Percentiles rank a stretch among this genome's conserved stretches.
These are phyloP conservation scores for Acheta domesticus DNA, from an alignment of 2,888 invertebrate genomes.

Conservation along the genomic window DNA sequence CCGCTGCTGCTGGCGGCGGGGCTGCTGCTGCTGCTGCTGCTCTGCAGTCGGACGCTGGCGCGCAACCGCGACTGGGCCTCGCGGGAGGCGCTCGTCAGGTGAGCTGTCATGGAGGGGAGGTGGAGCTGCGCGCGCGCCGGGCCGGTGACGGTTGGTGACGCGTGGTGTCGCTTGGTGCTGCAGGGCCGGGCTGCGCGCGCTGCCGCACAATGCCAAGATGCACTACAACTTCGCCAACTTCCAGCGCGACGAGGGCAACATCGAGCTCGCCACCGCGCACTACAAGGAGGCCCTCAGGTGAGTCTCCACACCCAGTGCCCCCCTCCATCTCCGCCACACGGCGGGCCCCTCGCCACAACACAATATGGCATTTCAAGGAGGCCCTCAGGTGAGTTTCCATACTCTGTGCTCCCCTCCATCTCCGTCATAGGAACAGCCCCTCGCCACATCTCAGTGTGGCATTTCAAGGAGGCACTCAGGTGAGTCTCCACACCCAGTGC, in stretches of 20 bases:
- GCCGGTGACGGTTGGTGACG: too few species aligned
- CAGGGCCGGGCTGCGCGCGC: slow-evolving; percentile 74
- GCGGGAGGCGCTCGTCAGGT: slow-evolving; percentile 73
- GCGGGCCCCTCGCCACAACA: too few species aligned
- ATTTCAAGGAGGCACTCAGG: too few species aligned
- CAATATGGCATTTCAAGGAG: too few species aligned
- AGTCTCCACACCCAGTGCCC: slow-evolving; percentile 43
- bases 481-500: too few species aligned
- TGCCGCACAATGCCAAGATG: slow-evolving; percentile 85
- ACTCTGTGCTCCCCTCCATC: too few species aligned
- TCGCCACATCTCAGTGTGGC: too few species aligned
- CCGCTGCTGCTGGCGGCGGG: slow-evolving; percentile 49
- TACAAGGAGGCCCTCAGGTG: slow-evolving; percentile 77
- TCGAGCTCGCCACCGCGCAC: slow-evolving; percentile 69
- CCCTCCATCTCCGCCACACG: too few species aligned
- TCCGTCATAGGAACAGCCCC: too few species aligned
- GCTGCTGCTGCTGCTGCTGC: slow-evolving; percentile 57
- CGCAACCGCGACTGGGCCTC: slow-evolving; percentile 76
- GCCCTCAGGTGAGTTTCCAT: too few species aligned
- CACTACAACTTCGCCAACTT: slow-evolving; percentile 89
- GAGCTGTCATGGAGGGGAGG: slow-evolving; percentile 38
- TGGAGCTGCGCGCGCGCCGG: too few species aligned
- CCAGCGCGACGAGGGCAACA: slow-evolving; percentile 70
- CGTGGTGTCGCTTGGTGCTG: too few species aligned
- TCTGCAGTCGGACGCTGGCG: slow-evolving; percentile 63